Evolutionary conservation across 2,888 invertebrate genomes (phyloP), one percentile per base, ranked within the genome.

Genomic region (Callyntrura guangdongensis): DNA sequence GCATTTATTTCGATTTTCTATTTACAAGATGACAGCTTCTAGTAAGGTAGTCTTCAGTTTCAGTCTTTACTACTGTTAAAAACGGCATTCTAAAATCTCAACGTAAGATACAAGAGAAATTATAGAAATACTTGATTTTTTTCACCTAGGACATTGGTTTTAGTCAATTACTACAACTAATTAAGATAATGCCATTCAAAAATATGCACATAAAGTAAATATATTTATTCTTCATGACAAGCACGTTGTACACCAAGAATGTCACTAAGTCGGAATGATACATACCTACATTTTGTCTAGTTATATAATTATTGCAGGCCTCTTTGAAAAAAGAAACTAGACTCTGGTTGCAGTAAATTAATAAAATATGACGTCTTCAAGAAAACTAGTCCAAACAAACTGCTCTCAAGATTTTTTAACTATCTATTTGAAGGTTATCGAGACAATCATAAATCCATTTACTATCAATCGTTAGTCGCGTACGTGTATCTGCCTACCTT

Each of bases 141-240:
- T 17, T 2, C n/a, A 59, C 17, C 17, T n/a, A n/a, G n/a, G n/a
- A 59, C n/a, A 59, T 56, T 56, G 12, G 0, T 17, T 6, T 17
- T 17, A n/a, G 20, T 17, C 20, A 59, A 59, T 59, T n/a, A n/a
- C n/a, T 59, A 59, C 20, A 59, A 20, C n/a, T 17, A 59, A 61
- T 61, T 61, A 61, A 61, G 25, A 61, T 12, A 22, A 22, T 61
- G 61, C 9, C 61, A 61, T 61, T 61, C 61, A 11, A 61, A 61
- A 61, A 22, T n/a, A 20, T 61, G 25, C 20, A 9, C 2, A 59
- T 59, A 59, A 56, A 56, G 53, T 56, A n/a, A 17, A 59, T 59
- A 20, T 12, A 17, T 59, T 14, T 61, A 22, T 61, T 56, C 47
- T n/a, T n/a, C n/a, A n/a, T n/a, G n/a, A n/a, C n/a, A n/a, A n/a